Base-by-base conservation (phyloP, 2,888 invertebrate species). In the Ecliptopera silaceata region DNA sequence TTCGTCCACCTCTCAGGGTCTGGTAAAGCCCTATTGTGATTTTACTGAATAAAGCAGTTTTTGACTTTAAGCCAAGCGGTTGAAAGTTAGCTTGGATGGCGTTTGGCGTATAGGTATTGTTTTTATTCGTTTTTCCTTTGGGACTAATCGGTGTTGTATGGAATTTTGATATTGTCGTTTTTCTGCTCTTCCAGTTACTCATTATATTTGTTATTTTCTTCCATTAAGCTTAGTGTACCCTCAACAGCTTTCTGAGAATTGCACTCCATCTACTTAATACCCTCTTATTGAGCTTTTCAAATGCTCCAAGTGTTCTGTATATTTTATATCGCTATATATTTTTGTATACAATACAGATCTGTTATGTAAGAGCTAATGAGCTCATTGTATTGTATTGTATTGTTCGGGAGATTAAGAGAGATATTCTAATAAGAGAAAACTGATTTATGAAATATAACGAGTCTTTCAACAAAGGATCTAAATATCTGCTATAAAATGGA, bases 381-480 rank as follows among this genome's bases (percentile, higher is more conserved):
- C 13, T 47, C 42, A 55, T 55, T 55, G 43, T 51, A 8, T 49
- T 29, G 43, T 51, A 8, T 49, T 29, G n/a, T 38, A 43, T 57
- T 55, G 55, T 49, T 56, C 6, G 17, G 29, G 20, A 39, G 38
- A 39, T 45, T 39, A 20, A 32, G 32, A 29, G n/a, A 15, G 18
- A 4, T 20, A 39, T 50, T 12, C 11, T 3, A 15, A 38, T 15
- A 38, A 22, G 18, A 22, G 32, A 6, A 34, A 32, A 32, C 12
- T n/a, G 11, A n/a, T n/a, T 32, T 32, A 32, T n/a, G n/a, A 32
- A 32, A 32, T 32, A 17, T 1, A 8, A 26, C 22, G 6, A 22
- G 22, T 22, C 22, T 22, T 5, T 5, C 10, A 6, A 26, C 26
- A 26, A 26, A 26, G 26, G 26, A 26, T 26, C 6, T 4, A 0